Base-by-base conservation (phyloP, 1,140 invertebrate genomes). In the Probaryconus sp. region DNA sequence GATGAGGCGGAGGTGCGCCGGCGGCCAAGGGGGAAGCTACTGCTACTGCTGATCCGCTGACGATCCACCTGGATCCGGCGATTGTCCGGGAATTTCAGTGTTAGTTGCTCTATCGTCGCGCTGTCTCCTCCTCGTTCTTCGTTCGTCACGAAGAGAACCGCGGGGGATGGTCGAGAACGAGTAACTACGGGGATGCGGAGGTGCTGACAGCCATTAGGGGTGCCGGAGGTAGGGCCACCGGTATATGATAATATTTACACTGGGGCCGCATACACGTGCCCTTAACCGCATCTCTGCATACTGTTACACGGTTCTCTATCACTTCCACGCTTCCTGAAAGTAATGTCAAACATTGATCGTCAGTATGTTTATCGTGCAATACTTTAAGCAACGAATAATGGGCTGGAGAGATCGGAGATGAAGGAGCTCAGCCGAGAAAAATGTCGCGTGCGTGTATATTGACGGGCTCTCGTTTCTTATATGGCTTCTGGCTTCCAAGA, bases 191-290 rank as follows among this genome's bases (percentile, higher is more conserved):
- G 68, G 81, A 84, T 71, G 80, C 89, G 79, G 89, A 81, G 78
- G 85, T 83, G 78, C 87, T 83, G 85, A 89, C 87, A 83, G 88
- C 89, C 88, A 90, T 90, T 79, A 90, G 86, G 63, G 89, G 88
- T 73, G 93, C 93, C 80, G 93, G 93, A 80, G 94, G 93, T 89
- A 95, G 89, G 79, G 91, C 91, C 87, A 94, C 91, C 81, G 94
- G 94, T 91, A 96, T 95, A 90, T 96, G 94, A 91, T 95, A 96
- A 91, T 95, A 97, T 93, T 96, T 96, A 93, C 95, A 97, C 88
- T 93, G 91, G 86, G 94, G 92, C 85, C 95, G 93, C 81, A 92
- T 91, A 89, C 95, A 97, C 87, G 94, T 92, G 83, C 95, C 95
- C 86, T 95, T 95, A 82, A 94, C 95, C 87, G 94, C 94, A 91